Evolutionary conservation across 2,797 vertebrate species (phyloP).

Genomic region (Rhynchonycteris naso): DNA sequence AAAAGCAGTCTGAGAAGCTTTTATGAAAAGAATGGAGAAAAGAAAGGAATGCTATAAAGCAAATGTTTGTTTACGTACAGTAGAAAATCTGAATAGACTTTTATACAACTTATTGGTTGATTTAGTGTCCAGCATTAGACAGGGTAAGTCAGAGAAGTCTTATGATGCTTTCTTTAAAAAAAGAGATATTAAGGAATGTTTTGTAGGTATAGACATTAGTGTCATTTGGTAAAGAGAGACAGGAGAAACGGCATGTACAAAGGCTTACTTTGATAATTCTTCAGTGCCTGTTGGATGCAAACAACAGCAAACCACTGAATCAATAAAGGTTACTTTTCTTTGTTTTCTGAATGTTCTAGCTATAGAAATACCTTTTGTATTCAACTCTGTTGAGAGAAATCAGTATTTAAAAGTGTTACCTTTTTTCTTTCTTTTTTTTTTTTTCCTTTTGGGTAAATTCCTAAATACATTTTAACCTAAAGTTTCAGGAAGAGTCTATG

Average conservation of each 20-base stretch:
- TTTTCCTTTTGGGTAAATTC: conserved; percentile 65
- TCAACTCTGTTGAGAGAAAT: conserved; percentile 72
- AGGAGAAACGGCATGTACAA: conserved; percentile 52
- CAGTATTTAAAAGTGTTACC: conserved; percentile 79
- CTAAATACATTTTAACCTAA: conserved; percentile 81
- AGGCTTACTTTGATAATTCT: conserved; percentile 39
- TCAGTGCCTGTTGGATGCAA: conserved; percentile 56
- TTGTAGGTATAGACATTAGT: conserved; percentile 35
- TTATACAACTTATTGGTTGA: conserved; percentile 36
- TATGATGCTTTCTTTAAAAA: conserved; percentile 47
- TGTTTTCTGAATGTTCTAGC: conserved; percentile 69
- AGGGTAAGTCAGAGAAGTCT: conserved; percentile 45
- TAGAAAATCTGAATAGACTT: conserved; percentile 58
- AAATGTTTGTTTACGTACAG: conserved; percentile 54
- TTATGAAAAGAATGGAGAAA: conserved; percentile 68
- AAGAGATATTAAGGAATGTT: not conserved
- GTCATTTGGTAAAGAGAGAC: conserved; percentile 37
- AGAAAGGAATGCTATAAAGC: conserved; percentile 60
- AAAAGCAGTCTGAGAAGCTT: conserved; percentile 74
- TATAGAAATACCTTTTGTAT: conserved; percentile 72
- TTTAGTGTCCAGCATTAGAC: conserved; percentile 51
- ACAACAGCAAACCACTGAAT: conserved; percentile 21
- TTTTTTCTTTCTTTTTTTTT: conserved; percentile 57
- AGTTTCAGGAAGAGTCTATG: conserved; percentile 97
- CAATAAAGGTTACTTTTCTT: conserved; percentile 53